Percentiles rank a stretch among this genome's conserved stretches.
Conservation (phyloP, 2,888 invertebrate genomes). For the Athalia rosae region DNA sequence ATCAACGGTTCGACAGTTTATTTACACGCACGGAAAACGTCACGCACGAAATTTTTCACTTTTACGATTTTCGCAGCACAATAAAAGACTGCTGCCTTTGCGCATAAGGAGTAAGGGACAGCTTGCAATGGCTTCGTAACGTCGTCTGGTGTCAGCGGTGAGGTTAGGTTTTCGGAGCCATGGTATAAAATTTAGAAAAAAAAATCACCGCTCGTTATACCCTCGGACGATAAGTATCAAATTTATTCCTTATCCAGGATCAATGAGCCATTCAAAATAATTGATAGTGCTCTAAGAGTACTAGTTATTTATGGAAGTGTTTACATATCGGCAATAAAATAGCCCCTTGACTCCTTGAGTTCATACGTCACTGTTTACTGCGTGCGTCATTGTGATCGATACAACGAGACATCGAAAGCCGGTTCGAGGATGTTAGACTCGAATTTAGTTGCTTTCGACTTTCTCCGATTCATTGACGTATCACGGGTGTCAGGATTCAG, state of each 20-base stretch:
- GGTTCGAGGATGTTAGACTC: neutral
- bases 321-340: neutral
- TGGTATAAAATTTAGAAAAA: neutral
- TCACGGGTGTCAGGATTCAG: neutral
- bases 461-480: conserved; percentile 35
- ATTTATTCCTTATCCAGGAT: too few relatives aligned
- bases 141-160: conserved; percentile 39
- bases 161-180: neutral
- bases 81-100: conserved; percentile 29
- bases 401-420: conserved; percentile 28
- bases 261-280: too few relatives aligned
- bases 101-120: conserved; percentile 22
- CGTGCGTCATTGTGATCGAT: conserved; percentile 40
- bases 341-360: neutral
- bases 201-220: neutral
- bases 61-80: conserved; percentile 37
- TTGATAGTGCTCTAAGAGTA: neutral
- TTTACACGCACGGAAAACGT: conserved; percentile 19
- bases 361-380: conserved; percentile 20
- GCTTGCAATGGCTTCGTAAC: conserved; percentile 33
- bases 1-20: neutral
- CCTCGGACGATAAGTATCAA: neutral
- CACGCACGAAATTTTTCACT: neutral
- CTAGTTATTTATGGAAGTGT: neutral
- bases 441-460: conserved; percentile 29